Percentiles rank a stretch among this genome's conserved stretches.
These are phyloP conservation scores for Lithosia quadra DNA, from an alignment of 2,888 invertebrate species.

Conservation along the genomic window DNA sequence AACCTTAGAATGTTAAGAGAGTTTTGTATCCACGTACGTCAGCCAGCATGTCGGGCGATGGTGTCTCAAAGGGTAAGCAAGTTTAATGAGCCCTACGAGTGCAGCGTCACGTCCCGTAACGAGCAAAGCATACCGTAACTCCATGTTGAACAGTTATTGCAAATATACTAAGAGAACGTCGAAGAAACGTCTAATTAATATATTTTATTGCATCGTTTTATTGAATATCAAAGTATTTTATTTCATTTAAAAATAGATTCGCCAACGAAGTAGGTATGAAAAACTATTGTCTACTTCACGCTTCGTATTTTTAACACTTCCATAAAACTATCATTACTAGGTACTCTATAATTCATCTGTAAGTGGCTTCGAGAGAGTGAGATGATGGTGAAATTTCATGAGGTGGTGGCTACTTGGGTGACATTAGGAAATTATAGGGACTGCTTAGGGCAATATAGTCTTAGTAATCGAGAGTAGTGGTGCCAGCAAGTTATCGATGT, in stretches of 20 bases:
- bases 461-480: no score
- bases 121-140: constrained; percentile 58
- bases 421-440: no score
- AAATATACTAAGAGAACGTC: constrained; percentile 33
- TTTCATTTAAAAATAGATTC: background rate
- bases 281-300: no score
- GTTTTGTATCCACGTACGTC: constrained; percentile 14
- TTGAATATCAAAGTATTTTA: background rate
- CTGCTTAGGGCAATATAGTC: no score
- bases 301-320: no score
- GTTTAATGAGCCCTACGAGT: constrained; percentile 70
- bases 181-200: constrained; percentile 21
- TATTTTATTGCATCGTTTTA: constrained; percentile 7
- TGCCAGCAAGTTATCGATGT: no score
- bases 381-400: no score
- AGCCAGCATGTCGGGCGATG: constrained; percentile 41
- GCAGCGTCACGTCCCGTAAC: constrained; percentile 81
- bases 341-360: no score
- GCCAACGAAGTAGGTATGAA: no score
- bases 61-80: constrained; percentile 56
- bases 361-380: no score
- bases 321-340: no score
- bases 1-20: constrained; percentile 28
- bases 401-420: no score
- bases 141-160: constrained; percentile 40